These are phyloP conservation scores for Podiceps cristatus DNA, from an alignment of 2,113 vertebrate genomes.

Conservation along the genomic window DNA sequence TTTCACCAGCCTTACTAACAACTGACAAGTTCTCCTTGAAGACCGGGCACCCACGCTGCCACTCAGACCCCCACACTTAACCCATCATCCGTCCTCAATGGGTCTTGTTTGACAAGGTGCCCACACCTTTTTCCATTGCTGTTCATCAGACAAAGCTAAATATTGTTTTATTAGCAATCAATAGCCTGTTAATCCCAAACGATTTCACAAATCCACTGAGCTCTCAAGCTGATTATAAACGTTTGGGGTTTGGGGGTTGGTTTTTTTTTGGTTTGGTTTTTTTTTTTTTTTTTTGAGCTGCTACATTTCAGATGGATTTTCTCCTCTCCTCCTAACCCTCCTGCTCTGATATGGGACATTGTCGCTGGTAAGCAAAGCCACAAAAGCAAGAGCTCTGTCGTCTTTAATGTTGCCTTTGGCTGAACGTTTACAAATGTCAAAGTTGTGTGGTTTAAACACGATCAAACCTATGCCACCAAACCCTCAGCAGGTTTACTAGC, in stretches of 20 bases:
- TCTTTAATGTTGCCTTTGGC: conserved; percentile 47
- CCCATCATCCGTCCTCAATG: conserved; percentile 86
- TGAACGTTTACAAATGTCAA: neutral
- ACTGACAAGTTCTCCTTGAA: conserved; percentile 81
- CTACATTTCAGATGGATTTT: conserved; percentile 73
- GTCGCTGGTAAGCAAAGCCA: conserved; percentile 59
- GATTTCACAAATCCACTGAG: conserved; percentile 83
- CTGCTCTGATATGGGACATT: conserved; percentile 46
- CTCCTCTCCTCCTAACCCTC: conserved; percentile 51
- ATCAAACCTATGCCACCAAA: neutral
- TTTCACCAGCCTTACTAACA: conserved; percentile 77
- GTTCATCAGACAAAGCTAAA: conserved; percentile 85
- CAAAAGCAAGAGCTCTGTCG: conserved; percentile 43
- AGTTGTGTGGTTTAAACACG: conserved; percentile 5
- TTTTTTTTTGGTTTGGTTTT: neutral
- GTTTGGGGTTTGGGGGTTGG: neutral
- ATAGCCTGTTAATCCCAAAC: conserved; percentile 85
- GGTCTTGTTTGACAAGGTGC: conserved; percentile 82
- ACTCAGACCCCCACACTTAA: conserved; percentile 79
- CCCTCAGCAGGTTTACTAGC: neutral
- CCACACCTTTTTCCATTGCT: conserved; percentile 80
- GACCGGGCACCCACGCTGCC: conserved; percentile 82
- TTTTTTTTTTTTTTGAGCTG: conserved; percentile 61
- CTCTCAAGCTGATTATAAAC: conserved; percentile 81
- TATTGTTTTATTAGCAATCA: conserved; percentile 91